These are phyloP conservation scores for Odiellus spinosus DNA, from an alignment of 2,888 invertebrate species.

Conservation along the genomic window DNA sequence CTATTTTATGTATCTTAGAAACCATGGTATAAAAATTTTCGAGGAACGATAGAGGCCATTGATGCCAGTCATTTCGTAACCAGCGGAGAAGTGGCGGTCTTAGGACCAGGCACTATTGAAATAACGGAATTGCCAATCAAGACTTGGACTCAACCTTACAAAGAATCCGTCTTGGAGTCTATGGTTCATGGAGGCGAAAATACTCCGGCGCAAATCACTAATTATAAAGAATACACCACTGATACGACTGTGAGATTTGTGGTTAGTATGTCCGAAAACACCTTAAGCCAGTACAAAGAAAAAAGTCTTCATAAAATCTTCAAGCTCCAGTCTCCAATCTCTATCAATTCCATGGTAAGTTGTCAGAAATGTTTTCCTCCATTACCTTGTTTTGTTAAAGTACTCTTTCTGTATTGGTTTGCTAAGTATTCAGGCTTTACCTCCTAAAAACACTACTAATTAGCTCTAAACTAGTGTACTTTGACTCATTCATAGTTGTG, in stretches of 20 bases:
- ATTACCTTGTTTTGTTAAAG: too few species aligned
- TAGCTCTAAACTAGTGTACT: too few species aligned
- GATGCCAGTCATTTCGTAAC: constrained; percentile 53
- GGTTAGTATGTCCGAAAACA: constrained; percentile 54
- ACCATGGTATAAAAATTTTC: constrained; percentile 22
- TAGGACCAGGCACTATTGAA: constrained; percentile 66
- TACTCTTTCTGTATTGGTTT: too few species aligned
- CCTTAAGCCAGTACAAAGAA: constrained; percentile 52
- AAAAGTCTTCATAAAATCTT: constrained; percentile 89
- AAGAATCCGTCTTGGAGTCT: constrained; percentile 78
- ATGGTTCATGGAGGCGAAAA: constrained; percentile 65
- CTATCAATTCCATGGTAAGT: constrained; percentile 56
- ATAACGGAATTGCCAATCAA: constrained; percentile 90
- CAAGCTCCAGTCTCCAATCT: constrained; percentile 64
- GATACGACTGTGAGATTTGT: constrained; percentile 87
- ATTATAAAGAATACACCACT: constrained; percentile 81
- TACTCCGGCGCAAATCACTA: constrained; percentile 32
- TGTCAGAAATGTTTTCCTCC: too few species aligned
- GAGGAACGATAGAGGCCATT: constrained; percentile 46
- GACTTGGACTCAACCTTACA: constrained; percentile 89
- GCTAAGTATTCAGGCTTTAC: too few species aligned
- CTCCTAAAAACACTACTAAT: too few species aligned
- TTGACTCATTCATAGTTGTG: too few species aligned
- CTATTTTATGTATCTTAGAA: constrained; percentile 1
- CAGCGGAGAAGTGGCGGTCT: constrained; percentile 68